phyloP scores from a whole-genome alignment of 2,113 vertebrate genomes.

The Osmerus eperlanus region DNA sequence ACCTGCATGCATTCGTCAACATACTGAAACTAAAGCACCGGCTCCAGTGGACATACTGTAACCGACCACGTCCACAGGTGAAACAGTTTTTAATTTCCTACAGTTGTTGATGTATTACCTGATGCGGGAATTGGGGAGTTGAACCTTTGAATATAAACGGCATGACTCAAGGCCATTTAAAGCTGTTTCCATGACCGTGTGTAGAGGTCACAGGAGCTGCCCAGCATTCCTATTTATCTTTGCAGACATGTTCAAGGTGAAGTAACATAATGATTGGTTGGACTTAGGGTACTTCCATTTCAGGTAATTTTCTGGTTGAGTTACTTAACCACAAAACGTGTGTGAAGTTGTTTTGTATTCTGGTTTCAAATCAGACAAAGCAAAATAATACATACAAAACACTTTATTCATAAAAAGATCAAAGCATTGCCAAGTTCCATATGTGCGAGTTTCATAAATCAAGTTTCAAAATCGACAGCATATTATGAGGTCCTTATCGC shows the following conservation, averaged over 20 bases:
- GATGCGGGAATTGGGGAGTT: too few species aligned
- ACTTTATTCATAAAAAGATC: constrained; percentile 84
- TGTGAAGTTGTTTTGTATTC: not conserved
- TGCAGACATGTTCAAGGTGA: not conserved
- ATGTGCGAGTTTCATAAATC: constrained; percentile 74
- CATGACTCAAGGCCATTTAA: not conserved
- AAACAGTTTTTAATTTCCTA: too few species aligned
- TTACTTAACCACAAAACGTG: too few species aligned
- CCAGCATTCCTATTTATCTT: not conserved
- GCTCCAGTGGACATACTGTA: too few species aligned
- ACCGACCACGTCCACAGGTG: too few species aligned
- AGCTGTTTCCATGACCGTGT: not conserved
- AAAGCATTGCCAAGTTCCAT: constrained; percentile 77
- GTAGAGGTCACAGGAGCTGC: not conserved
- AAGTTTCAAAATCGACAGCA: constrained; percentile 67
- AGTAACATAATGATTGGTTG: not conserved
- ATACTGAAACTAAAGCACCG: too few species aligned
- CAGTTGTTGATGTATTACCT: too few species aligned
- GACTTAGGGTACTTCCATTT: not conserved
- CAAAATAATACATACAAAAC: constrained; percentile 68
- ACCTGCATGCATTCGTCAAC: not conserved
- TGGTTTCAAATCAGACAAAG: constrained; percentile 4
- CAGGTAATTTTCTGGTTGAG: not conserved
- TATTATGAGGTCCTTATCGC: constrained; percentile 66
- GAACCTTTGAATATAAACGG: too few species aligned